phyloP scores from a whole-genome alignment of 2,888 invertebrate genomes.

The Azorinus chamasolen region DNA sequence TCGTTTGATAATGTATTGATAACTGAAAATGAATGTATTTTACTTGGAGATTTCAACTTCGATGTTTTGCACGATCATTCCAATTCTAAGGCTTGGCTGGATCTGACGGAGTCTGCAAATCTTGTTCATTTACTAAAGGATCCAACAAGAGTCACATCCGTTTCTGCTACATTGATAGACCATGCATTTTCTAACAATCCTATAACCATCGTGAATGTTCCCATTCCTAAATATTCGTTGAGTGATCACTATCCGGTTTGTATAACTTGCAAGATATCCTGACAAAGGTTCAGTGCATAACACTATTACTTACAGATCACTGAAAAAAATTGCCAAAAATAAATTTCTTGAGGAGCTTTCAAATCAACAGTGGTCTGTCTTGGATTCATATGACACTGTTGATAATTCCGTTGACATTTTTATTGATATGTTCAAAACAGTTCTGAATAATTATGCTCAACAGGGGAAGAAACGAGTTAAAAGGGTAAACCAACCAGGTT shows the following conservation, averaged over 20 bases:
- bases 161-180: slow-evolving; percentile 17
- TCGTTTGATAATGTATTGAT: not conserved
- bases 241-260: slow-evolving; percentile 14
- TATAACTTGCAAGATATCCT: not conserved
- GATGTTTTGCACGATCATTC: not conserved
- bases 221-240: not conserved
- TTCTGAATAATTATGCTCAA: slow-evolving; percentile 9
- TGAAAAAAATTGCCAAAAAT: slow-evolving; percentile 1
- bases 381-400: slow-evolving; percentile 10
- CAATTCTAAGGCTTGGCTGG: not conserved
- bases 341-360: not conserved
- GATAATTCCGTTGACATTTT: slow-evolving; percentile 13
- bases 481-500: slow-evolving; percentile 3
- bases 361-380: slow-evolving; percentile 6
- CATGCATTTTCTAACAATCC: slow-evolving; percentile 8
- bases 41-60: slow-evolving; percentile 10
- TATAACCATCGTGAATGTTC: not conserved
- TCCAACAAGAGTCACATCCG: slow-evolving; percentile 7
- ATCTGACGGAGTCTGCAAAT: not conserved
- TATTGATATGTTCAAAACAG: slow-evolving; percentile 1
- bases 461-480: not conserved
- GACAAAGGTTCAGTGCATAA: slow-evolving; percentile 2
- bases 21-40: not conserved
- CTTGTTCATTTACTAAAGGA: not conserved
- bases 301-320: slow-evolving; percentile 1